A percentile compares a stretch with the other conserved stretches of the same genome.
These are phyloP conservation scores for Cantharis flavilabris DNA, from an alignment of 2,888 invertebrate species.

Conservation along the genomic window DNA sequence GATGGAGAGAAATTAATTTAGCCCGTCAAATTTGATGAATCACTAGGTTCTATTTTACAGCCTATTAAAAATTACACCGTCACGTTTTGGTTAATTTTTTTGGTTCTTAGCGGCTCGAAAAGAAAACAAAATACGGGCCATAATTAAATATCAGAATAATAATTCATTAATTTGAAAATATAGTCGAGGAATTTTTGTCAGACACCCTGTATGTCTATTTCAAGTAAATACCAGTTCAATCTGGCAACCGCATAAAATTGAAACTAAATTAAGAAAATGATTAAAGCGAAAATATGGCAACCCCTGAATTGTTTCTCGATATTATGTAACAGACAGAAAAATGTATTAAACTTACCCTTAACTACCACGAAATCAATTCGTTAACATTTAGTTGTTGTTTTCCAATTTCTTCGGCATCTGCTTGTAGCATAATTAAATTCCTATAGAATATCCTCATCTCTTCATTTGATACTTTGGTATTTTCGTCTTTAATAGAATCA, in stretches of 20 bases:
- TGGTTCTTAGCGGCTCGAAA: background rate
- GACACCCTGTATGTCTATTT: background rate
- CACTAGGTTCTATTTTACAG: background rate
- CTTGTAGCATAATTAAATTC: conserved; percentile 25
- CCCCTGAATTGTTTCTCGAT: background rate
- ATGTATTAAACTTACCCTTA: conserved; percentile 33
- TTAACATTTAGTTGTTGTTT: conserved; percentile 51
- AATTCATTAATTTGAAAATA: too few relatives aligned
- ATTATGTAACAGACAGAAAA: background rate
- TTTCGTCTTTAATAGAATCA: conserved; percentile 9
- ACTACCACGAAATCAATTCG: conserved; percentile 63
- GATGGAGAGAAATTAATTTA: background rate
- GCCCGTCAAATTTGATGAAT: background rate
- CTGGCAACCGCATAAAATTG: background rate
- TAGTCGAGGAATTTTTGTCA: too few relatives aligned
- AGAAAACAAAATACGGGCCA: background rate
- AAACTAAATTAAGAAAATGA: background rate
- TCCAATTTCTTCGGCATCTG: conserved; percentile 9
- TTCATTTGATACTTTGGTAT: conserved; percentile 12
- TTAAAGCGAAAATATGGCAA: background rate
- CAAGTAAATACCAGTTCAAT: background rate
- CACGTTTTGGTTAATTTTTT: background rate
- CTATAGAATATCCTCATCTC: conserved; percentile 23
- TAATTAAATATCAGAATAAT: too few relatives aligned
- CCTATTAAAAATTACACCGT: background rate